phyloP scores from a whole-genome alignment of 92 coral and sea anemone species.

The Porites rus region DNA sequence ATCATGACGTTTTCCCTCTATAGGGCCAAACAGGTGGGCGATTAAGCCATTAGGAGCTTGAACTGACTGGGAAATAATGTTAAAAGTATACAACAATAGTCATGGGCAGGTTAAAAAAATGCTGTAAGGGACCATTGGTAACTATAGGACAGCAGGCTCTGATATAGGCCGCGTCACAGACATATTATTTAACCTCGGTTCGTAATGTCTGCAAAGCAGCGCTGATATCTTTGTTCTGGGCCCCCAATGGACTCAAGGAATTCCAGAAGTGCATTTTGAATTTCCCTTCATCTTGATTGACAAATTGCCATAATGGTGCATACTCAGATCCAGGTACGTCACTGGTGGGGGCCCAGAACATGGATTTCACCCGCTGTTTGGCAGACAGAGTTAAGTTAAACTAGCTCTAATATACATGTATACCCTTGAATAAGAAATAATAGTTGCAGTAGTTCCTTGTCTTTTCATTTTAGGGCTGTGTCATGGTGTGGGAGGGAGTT shows the following conservation, averaged over 20 bases:
- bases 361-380: too few relatives aligned
- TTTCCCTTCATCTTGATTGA: neutral
- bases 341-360: too few relatives aligned
- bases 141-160: neutral
- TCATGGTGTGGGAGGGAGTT: neutral
- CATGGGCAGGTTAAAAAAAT: neutral
- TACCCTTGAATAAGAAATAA: neutral
- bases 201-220: too few relatives aligned
- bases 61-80: slow-evolving; percentile 44
- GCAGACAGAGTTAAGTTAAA: too few relatives aligned
- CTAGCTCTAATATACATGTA: too few relatives aligned
- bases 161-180: neutral
- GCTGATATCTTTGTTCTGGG: too few relatives aligned
- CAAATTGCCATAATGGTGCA: too few relatives aligned
- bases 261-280: too few relatives aligned
- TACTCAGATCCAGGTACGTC: too few relatives aligned
- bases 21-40: slow-evolving; percentile 58
- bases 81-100: slow-evolving; percentile 1
- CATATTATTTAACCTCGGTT: too few relatives aligned
- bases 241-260: too few relatives aligned
- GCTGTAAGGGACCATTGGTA: neutral
- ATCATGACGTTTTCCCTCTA: slow-evolving; percentile 64
- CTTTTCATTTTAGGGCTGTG: neutral
- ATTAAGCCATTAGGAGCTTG: slow-evolving; percentile 66
- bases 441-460: neutral